Evolutionary conservation across 2,888 invertebrate species (phyloP).

Genomic region (Eumerus sabulonum): DNA sequence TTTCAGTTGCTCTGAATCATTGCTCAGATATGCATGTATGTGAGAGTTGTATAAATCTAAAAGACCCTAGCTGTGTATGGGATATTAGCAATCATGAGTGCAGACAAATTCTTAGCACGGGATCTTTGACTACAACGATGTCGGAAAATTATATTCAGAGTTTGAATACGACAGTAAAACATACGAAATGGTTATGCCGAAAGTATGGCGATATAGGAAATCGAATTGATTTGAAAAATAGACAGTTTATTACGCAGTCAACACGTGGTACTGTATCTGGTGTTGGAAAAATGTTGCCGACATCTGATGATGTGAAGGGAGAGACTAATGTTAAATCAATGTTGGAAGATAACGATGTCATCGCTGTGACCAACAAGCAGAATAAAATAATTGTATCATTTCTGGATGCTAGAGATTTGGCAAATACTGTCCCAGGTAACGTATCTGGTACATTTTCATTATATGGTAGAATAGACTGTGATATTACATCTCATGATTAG

Average conservation of each 20-base stretch:
- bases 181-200: constrained; percentile 74
- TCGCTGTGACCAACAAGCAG: constrained; percentile 73
- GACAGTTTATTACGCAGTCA: constrained; percentile 60
- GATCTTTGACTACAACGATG: constrained; percentile 72
- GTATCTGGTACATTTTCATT: not conserved
- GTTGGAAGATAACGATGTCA: constrained; percentile 70
- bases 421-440: constrained; percentile 48
- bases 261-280: constrained; percentile 70
- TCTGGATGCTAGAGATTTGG: constrained; percentile 74
- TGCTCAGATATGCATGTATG: constrained; percentile 84
- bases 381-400: constrained; percentile 76
- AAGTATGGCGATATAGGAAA: constrained; percentile 70
- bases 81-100: constrained; percentile 85
- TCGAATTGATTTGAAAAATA: constrained; percentile 54
- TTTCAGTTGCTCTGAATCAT: constrained; percentile 91
- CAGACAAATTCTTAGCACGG: constrained; percentile 73
- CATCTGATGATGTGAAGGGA: constrained; percentile 24
- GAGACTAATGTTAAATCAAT: constrained; percentile 27
- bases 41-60: constrained; percentile 92
- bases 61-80: constrained; percentile 99
- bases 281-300: constrained; percentile 61
- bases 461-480: not conserved
- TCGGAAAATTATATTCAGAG: constrained; percentile 74
- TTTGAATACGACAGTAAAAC: constrained; percentile 76
- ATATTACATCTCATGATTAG: too few species aligned